Evolutionary conservation across 2,888 invertebrate genomes (phyloP).

Genomic region (Lutraria lutraria): DNA sequence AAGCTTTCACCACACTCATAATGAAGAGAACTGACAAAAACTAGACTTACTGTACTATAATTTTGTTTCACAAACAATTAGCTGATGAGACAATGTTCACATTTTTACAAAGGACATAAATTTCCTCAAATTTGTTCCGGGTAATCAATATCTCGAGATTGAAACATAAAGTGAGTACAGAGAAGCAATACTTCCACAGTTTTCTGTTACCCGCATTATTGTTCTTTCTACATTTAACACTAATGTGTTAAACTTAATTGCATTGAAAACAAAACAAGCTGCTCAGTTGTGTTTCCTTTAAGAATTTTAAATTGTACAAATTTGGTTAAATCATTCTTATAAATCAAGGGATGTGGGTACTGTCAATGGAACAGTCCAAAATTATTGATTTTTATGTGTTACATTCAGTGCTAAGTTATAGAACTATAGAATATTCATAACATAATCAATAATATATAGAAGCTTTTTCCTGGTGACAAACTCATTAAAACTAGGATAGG

Average conservation of each 20-base stretch:
- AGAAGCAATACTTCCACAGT: neutral
- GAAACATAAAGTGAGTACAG: neutral
- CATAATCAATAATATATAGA: too few relatives aligned
- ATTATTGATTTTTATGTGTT: neutral
- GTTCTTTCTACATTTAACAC: neutral
- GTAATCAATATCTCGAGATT: slow-evolving; percentile 18
- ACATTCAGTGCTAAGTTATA: too few relatives aligned
- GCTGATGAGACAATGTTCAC: neutral
- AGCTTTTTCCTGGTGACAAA: too few relatives aligned
- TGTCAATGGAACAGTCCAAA: neutral
- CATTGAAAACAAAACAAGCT: neutral
- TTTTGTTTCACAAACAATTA: neutral
- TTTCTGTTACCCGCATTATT: neutral
- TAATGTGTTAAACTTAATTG: slow-evolving; percentile 22
- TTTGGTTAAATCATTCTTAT: neutral
- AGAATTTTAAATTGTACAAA: neutral
- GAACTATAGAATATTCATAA: too few relatives aligned
- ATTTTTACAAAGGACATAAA: neutral
- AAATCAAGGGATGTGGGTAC: slow-evolving; percentile 10
- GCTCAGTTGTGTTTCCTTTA: neutral
- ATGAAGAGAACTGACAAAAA: neutral
- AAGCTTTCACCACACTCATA: too few relatives aligned
- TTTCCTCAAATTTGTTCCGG: neutral
- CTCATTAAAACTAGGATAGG: too few relatives aligned
- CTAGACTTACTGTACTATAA: neutral